Evolutionary conservation across 2,113 vertebrate species (phyloP).

Genomic region (Colaptes auratus): DNA sequence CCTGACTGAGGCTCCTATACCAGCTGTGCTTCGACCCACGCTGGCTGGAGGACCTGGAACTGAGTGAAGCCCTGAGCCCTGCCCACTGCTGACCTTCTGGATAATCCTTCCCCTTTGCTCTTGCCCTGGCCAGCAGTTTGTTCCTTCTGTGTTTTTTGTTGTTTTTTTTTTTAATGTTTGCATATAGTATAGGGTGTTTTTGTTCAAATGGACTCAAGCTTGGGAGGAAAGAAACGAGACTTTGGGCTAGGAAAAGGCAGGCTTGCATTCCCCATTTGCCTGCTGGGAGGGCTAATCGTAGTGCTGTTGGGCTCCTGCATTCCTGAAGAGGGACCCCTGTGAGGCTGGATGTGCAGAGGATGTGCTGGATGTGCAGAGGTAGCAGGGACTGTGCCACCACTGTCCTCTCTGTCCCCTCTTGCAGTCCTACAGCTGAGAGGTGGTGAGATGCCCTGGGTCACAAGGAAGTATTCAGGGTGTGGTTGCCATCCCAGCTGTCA

Average conservation of each 20-base stretch:
- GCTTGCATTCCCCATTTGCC: not conserved
- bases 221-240: not conserved
- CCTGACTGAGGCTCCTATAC: not conserved
- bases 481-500: not conserved
- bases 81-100: not conserved
- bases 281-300: not conserved
- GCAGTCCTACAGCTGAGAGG: not conserved
- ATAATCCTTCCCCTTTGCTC: not conserved
- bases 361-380: fast-evolving
- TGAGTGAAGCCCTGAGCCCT: not conserved
- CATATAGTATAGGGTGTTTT: fast-evolving
- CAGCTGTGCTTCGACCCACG: fast-evolving
- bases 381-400: not conserved
- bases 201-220: not conserved
- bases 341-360: not conserved
- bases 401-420: not conserved
- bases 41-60: not conserved
- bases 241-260: not conserved
- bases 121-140: not conserved
- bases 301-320: not conserved
- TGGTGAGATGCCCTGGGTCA: not conserved
- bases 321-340: not conserved
- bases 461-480: fast-evolving
- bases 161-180: not conserved
- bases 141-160: not conserved